phyloP scores from a whole-genome alignment of 2,113 vertebrate genomes.

The Ophthalmolycus amberensis region DNA sequence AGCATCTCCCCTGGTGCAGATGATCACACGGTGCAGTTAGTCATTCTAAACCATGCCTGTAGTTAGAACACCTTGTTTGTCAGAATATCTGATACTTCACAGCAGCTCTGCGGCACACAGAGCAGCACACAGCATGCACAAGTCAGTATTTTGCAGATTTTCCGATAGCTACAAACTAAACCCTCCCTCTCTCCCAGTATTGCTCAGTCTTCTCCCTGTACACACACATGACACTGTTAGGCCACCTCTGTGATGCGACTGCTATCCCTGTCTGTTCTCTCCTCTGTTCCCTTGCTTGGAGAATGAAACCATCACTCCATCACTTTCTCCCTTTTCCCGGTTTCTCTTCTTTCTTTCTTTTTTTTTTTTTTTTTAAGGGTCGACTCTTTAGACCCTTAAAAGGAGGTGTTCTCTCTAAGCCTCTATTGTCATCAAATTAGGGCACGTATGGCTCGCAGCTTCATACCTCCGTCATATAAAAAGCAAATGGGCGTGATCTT shows the following conservation, averaged over 20 bases:
- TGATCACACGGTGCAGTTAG: constrained; percentile 23
- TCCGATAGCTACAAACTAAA: constrained; percentile 28
- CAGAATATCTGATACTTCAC: background rate
- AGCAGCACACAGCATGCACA: constrained; percentile 17
- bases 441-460: constrained; percentile 59
- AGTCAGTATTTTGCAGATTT: constrained; percentile 45
- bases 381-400: constrained; percentile 65
- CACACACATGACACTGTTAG: background rate
- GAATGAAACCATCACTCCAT: constrained; percentile 27
- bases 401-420: constrained; percentile 67
- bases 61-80: background rate
- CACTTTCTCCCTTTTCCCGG: constrained; percentile 18
- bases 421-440: constrained; percentile 52
- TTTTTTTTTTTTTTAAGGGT: constrained; percentile 20
- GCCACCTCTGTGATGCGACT: constrained; percentile 9
- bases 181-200: constrained; percentile 23
- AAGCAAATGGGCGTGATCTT: constrained; percentile 43
- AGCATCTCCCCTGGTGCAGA: constrained; percentile 25
- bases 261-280: background rate
- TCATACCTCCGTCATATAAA: constrained; percentile 43
- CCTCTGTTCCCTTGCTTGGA: constrained; percentile 23
- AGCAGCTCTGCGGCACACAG: constrained; percentile 13
- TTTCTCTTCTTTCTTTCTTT: constrained; percentile 10
- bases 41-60: background rate
- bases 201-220: constrained; percentile 10